These are phyloP conservation scores for Chironomus striatipennis DNA, from an alignment of 1,140 invertebrate genomes.

Conservation along the genomic window DNA sequence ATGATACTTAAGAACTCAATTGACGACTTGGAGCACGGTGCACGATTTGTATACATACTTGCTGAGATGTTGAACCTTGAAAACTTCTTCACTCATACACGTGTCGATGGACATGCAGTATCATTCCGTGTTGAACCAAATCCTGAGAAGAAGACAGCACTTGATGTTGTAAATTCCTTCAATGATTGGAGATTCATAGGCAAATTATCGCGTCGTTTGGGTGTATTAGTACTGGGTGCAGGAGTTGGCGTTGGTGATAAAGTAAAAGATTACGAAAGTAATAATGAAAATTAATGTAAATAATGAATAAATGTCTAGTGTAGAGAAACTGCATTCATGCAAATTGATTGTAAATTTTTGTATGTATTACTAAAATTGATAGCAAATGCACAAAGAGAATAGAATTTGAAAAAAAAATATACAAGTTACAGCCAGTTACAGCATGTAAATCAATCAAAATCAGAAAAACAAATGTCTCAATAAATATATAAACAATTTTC, in stretches of 20 bases:
- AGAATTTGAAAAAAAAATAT: too few species aligned
- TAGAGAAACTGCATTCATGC: too few species aligned
- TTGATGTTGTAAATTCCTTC: slow-evolving; percentile 60
- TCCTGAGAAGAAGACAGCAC: slow-evolving; percentile 49
- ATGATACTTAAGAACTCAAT: slow-evolving; percentile 41
- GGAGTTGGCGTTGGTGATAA: slow-evolving; percentile 77
- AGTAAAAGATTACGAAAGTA: slow-evolving; percentile 47
- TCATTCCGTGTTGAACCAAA: slow-evolving; percentile 67
- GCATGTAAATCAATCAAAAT: too few species aligned
- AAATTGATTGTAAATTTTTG: too few species aligned
- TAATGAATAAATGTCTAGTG: too few species aligned
- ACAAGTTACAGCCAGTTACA: too few species aligned
- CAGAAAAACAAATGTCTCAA: too few species aligned
- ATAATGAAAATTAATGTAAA: too few species aligned
- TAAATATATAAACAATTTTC: too few species aligned
- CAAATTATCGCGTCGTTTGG: slow-evolving; percentile 38
- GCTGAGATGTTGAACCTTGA: slow-evolving; percentile 40
- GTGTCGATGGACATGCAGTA: slow-evolving; percentile 65
- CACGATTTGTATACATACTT: slow-evolving; percentile 38
- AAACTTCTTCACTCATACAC: slow-evolving; percentile 43
- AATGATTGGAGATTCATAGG: slow-evolving; percentile 48
- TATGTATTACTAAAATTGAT: too few species aligned
- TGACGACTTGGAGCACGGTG: slow-evolving; percentile 39
- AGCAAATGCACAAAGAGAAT: too few species aligned
- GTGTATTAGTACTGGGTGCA: slow-evolving; percentile 55